phyloP scores from a whole-genome alignment of 64 coral and sea anemone genomes.

The Montipora capricornis region DNA sequence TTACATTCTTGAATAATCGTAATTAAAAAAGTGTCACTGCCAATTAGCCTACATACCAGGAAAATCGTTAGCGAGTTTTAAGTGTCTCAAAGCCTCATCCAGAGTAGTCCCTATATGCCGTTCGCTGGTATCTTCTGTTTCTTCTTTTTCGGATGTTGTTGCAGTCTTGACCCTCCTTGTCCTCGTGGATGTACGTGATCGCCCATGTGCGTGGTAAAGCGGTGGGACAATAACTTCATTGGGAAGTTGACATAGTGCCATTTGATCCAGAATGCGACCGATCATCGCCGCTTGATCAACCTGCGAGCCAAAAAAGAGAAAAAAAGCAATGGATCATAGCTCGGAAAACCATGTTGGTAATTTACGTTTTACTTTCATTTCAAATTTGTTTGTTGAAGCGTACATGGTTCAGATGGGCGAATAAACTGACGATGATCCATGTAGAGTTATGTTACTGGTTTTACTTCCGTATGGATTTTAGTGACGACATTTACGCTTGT shows the following conservation, averaged over 20 bases:
- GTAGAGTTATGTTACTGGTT: no score
- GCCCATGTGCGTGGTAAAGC: constrained; percentile 1
- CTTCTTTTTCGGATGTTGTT: constrained; percentile 10
- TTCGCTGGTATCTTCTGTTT: constrained; percentile 1
- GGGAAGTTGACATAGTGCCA: constrained; percentile 48
- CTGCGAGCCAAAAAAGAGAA: constrained; percentile 22
- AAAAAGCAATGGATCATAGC: no score
- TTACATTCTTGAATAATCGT: no score
- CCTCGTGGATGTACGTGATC: constrained; percentile 31
- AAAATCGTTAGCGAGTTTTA: constrained; percentile 63
- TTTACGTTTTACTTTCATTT: no score
- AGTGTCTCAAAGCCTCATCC: constrained; percentile 68
- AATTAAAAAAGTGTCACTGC: neutral
- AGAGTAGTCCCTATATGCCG: constrained; percentile 50
- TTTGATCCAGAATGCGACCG: constrained; percentile 71
- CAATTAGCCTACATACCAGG: constrained; percentile 49
- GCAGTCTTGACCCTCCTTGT: constrained; percentile 57
- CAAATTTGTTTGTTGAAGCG: no score
- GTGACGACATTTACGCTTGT: no score
- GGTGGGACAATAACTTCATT: constrained; percentile 5
- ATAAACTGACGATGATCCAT: no score
- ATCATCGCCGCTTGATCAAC: constrained; percentile 72
- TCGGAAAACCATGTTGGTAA: no score
- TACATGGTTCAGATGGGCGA: no score
- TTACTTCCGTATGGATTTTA: no score